Conservation (phyloP, 2,797 vertebrate species). For the Emys orbicularis region DNA sequence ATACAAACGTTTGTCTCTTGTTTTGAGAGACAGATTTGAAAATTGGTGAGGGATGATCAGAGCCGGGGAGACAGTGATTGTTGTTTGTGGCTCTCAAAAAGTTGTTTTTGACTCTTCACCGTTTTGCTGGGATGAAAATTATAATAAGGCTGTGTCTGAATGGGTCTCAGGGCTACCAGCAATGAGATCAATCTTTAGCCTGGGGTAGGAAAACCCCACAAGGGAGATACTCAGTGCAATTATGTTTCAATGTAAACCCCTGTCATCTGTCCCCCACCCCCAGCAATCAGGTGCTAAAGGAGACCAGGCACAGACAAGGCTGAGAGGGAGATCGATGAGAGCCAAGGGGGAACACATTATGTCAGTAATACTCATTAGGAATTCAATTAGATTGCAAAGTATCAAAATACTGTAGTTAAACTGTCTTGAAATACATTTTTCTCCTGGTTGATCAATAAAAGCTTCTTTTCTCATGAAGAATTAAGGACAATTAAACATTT, state of each 20-base stretch:
- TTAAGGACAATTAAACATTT: neutral
- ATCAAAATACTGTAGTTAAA: neutral
- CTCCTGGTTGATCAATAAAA: neutral
- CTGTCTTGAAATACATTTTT: neutral
- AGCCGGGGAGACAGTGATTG: neutral
- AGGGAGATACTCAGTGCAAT: neutral
- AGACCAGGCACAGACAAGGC: rapidly evolving
- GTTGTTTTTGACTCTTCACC: neutral
- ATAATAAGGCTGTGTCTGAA: neutral
- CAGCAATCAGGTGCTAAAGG: neutral
- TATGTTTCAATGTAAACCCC: rapidly evolving
- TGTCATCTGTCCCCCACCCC: rapidly evolving
- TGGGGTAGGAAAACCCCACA: neutral
- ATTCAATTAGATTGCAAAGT: neutral
- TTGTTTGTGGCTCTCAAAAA: neutral
- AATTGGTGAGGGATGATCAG: neutral
- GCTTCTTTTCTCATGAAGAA: neutral
- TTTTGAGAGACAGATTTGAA: neutral
- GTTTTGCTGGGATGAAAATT: neutral
- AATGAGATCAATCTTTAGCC: neutral
- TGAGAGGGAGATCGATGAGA: neutral
- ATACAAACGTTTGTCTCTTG: rapidly evolving
- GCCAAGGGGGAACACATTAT: neutral
- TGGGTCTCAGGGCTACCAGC: rapidly evolving
- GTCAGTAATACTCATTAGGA: neutral